Base-by-base conservation (phyloP, 2,113 vertebrate species). In the Rutilus rutilus region DNA sequence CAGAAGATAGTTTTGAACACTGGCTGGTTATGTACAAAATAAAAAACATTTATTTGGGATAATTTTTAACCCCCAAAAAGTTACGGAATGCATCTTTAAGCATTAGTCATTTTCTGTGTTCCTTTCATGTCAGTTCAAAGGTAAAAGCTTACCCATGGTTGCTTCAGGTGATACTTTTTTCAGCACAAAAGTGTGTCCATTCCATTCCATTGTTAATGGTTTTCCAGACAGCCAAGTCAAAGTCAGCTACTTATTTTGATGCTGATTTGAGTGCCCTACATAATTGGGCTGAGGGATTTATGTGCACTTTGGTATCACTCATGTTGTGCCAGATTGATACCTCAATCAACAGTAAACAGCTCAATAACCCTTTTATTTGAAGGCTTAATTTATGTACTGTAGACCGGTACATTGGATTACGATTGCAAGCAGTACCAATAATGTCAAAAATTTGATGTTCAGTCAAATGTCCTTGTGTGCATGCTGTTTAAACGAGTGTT, bases 101-200 rank as follows among this genome's bases (percentile, higher is more conserved):
- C 23, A 27, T 42, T 78, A 62, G 71, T 65, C 62, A 52, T 85
- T 62, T 69, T 21, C 10, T 39, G 23, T 87, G 27, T 87, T 87
- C 77, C 81, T 74, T 83, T 83, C 21, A 50, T 86, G 42, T 39
- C n/a, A 47, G 23, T 79, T 74, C n/a, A 78, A 83, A 71, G 76
- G 30, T 73, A 77, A 64, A 85, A 74, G 59, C 62, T 52, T 81
- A 45, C 39, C 39, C 7, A 60, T 27, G 5, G 12, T 88, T 85
- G 59, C 50, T 85, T 85, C 60, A 54, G 60, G 60, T 65, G n/a
- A 65, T 60, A 84, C 83, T 52, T 78, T 74, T 73, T 88, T 36
- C 33, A 65, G 33, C 2, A 75, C 81, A 36, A 69, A 33, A 33
- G 27, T 52, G 79, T 50, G 25, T 52, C 62, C 79, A 67, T 50